Percentiles rank a stretch among this genome's conserved stretches.
phyloP scores from a whole-genome alignment of 1,140 invertebrate species.

The Heliothis virescens region DNA sequence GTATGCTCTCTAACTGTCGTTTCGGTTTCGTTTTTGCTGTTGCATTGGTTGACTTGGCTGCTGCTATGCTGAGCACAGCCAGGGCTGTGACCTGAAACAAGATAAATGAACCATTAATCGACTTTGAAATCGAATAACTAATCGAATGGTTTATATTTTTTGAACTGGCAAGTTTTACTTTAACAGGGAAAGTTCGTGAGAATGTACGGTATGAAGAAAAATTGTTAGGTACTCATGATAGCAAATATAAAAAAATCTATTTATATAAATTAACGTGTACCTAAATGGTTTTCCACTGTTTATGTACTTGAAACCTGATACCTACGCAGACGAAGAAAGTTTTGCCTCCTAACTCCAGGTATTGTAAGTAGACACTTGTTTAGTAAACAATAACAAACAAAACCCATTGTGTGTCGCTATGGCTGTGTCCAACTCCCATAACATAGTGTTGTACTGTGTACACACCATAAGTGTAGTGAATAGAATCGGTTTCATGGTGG shows the following conservation, averaged over 20 bases:
- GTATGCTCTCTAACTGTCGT: slow-evolving; percentile 84
- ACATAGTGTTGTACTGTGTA: background rate
- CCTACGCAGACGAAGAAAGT: background rate
- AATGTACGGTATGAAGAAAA: background rate
- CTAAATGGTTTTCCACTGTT: too few relatives aligned
- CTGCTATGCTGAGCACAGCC: slow-evolving; percentile 81
- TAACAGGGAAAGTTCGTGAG: background rate
- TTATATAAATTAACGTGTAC: too few relatives aligned
- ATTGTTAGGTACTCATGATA: background rate
- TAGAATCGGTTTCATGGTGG: slow-evolving; percentile 27
- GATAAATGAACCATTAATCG: slow-evolving; percentile 51
- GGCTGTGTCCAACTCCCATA: background rate
- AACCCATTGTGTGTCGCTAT: background rate
- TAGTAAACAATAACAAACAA: slow-evolving; percentile 18
- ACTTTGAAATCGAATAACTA: background rate
- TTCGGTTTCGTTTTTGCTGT: slow-evolving; percentile 83
- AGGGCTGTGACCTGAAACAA: slow-evolving; percentile 85
- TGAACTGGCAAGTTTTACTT: background rate
- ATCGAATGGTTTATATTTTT: slow-evolving; percentile 10
- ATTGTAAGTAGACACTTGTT: background rate
- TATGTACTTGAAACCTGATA: too few relatives aligned
- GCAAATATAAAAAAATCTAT: too few relatives aligned
- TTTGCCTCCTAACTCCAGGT: background rate
- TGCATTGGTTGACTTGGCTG: slow-evolving; percentile 73
- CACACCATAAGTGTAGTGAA: slow-evolving; percentile 3